Evolutionary conservation across 2,113 vertebrate species (phyloP), one percentile per base, ranked within the genome.

Genomic region (Oryzias javanicus): DNA sequence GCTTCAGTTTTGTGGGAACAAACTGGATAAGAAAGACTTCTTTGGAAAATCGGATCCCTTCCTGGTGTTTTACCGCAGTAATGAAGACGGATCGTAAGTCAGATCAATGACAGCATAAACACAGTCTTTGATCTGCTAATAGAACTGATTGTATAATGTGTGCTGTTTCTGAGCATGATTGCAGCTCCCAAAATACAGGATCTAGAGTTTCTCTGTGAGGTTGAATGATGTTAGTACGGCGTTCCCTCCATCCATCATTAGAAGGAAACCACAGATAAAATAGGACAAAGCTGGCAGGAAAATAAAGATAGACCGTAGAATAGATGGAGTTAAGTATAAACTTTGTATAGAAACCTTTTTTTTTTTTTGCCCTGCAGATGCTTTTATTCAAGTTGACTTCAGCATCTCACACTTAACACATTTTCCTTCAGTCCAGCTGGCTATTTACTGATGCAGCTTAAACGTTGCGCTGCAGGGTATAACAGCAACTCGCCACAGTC

Each of bases 41-140:
- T 96, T 96, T 45, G 95, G 95, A 24, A 96, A 96, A 81, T 96
- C 95, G 0, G 95, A 96, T 80, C 95, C 94, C 12, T 96, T 96
- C 79, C 91, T 96, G 16, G 93, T 95, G 35, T 96, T 96, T 79
- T 93, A 91, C 71, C 90, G 95, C 82, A 96, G 94, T 74, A 95
- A 96, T 54, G 94, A 94, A 83, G 95, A 96, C 67, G 93, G 94
- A 89, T 94, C 94, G 95, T 95, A 86, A 90, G 35, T 35, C 10
- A 12, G 35, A 12, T 35, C 8, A 35, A 3, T 35, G 35, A 35
- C 3, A 35, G 12, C 35, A 35, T 2, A 35, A 35, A 10, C 3
- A 10, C 8, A 35, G 35, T 10, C 2, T 35, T 35, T 35, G 10
- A 12, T 35, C 35, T 35, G 10, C 8, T 3, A 10, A 3, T 10